Percentiles rank a stretch among this genome's conserved stretches.
Conservation (phyloP, 2,113 vertebrate genomes). For the Uria lomvia region DNA sequence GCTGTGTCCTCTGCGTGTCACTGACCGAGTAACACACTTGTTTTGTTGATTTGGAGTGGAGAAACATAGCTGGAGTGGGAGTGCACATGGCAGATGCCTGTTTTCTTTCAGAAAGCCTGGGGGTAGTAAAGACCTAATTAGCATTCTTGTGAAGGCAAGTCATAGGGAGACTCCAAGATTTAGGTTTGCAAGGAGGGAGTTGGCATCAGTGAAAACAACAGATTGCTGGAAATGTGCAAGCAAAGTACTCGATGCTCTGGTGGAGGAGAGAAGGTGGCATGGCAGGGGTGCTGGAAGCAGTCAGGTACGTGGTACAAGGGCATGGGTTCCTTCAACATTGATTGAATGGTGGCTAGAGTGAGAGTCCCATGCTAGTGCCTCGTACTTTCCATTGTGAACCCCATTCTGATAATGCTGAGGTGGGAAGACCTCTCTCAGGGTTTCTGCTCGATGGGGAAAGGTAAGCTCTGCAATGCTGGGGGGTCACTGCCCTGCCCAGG, state of each 20-base stretch:
- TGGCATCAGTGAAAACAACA: constrained; percentile 15
- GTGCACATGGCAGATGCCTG: constrained; percentile 47
- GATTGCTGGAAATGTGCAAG: constrained; percentile 23
- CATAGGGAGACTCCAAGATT: constrained; percentile 3
- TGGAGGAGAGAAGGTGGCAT: background rate
- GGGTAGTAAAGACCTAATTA: constrained; percentile 54
- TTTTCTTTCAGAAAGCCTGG: constrained; percentile 48
- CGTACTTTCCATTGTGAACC: rapidly evolving
- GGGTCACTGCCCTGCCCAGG: background rate
- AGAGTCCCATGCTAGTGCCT: background rate
- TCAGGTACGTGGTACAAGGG: background rate
- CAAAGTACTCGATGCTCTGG: background rate
- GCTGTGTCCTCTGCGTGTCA: background rate
- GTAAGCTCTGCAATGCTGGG: background rate
- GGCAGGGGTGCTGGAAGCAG: background rate
- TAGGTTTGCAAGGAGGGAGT: background rate
- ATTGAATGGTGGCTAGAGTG: background rate
- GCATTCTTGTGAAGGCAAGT: constrained; percentile 37
- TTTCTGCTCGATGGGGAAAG: background rate
- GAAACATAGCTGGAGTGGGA: constrained; percentile 18
- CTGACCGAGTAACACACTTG: constrained; percentile 55
- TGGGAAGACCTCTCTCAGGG: background rate
- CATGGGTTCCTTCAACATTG: rapidly evolving
- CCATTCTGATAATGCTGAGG: background rate
- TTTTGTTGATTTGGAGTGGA: constrained; percentile 27